A percentile compares a stretch with the other conserved stretches of the same genome.
Conservation (phyloP, 2,113 vertebrate species). For the Cyprinodon brontotheroides region DNA sequence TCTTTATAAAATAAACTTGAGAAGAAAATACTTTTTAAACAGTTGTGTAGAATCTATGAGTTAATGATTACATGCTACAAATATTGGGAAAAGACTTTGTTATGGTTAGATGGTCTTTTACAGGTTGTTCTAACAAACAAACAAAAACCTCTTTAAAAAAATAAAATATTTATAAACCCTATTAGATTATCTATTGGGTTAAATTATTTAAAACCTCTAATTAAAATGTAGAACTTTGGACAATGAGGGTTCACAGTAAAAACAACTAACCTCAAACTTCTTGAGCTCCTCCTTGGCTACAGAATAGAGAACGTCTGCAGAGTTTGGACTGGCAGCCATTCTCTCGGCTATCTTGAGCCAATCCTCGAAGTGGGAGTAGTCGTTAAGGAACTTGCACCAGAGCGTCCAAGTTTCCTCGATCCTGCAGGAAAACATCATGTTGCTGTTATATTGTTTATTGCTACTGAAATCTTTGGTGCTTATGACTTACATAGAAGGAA, state of each 20-base stretch:
- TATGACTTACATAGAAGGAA: neutral
- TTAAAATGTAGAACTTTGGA: no score
- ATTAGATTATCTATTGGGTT: no score
- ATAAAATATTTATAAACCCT: no score
- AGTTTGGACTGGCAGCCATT: conserved; percentile 85
- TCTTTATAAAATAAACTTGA: no score
- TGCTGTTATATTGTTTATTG: neutral
- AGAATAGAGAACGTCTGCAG: conserved; percentile 87
- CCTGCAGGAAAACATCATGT: conserved; percentile 65
- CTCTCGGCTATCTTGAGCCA: conserved; percentile 89
- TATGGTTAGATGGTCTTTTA: no score
- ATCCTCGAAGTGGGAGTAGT: conserved; percentile 91
- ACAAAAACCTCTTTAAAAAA: no score
- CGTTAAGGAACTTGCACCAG: conserved; percentile 93
- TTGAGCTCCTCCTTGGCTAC: conserved; percentile 93
- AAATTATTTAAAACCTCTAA: no score
- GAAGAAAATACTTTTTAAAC: no score
- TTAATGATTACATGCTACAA: no score
- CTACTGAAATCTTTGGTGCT: neutral
- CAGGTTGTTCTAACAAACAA: no score
- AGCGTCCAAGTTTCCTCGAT: conserved; percentile 94
- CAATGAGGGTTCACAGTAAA: neutral
- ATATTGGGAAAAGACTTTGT: no score
- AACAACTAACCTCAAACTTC: conserved; percentile 88
- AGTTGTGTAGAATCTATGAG: no score